A percentile compares a stretch with the other conserved stretches of the same genome.
phyloP scores from a whole-genome alignment of 2,888 invertebrate genomes.

The Meteorus colon region DNA sequence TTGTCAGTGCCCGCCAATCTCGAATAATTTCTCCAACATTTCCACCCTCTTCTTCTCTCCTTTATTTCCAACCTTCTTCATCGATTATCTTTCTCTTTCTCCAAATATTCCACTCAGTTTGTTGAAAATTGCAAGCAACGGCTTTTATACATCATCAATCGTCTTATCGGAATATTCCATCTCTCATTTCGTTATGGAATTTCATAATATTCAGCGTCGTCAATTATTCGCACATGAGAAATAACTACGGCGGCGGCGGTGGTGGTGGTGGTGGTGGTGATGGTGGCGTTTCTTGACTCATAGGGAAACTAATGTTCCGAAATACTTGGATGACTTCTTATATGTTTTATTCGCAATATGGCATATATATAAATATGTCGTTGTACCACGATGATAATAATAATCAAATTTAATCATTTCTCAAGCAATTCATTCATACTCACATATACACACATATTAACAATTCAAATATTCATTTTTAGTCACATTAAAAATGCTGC shows the following conservation, averaged over 20 bases:
- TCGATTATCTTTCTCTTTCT: constrained; percentile 23
- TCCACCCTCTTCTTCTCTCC: constrained; percentile 19
- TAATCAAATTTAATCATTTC: constrained; percentile 8
- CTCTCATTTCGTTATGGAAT: constrained; percentile 45
- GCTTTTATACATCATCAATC: constrained; percentile 30
- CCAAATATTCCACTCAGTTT: constrained; percentile 24
- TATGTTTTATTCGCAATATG: background rate
- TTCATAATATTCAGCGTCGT: constrained; percentile 49
- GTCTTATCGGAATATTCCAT: constrained; percentile 50
- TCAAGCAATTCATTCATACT: constrained; percentile 10
- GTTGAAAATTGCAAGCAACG: constrained; percentile 7
- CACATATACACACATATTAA: constrained; percentile 5
- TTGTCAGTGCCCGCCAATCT: constrained; percentile 45
- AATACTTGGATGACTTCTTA: constrained; percentile 15
- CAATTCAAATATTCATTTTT: constrained; percentile 10
- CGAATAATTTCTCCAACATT: constrained; percentile 31
- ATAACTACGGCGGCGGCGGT: background rate
- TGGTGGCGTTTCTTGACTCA: background rate
- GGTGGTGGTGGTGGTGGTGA: background rate
- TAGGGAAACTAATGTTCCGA: constrained; percentile 3
- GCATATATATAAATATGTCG: constrained; percentile 13
- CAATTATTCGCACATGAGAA: constrained; percentile 6
- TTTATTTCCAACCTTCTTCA: constrained; percentile 29
- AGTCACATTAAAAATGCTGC: constrained; percentile 5
- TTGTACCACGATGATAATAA: constrained; percentile 19